Percentiles rank a stretch among this genome's conserved stretches.
These are phyloP conservation scores for Harpagifer antarcticus DNA, from an alignment of 2,797 vertebrate species.

Conservation along the genomic window DNA sequence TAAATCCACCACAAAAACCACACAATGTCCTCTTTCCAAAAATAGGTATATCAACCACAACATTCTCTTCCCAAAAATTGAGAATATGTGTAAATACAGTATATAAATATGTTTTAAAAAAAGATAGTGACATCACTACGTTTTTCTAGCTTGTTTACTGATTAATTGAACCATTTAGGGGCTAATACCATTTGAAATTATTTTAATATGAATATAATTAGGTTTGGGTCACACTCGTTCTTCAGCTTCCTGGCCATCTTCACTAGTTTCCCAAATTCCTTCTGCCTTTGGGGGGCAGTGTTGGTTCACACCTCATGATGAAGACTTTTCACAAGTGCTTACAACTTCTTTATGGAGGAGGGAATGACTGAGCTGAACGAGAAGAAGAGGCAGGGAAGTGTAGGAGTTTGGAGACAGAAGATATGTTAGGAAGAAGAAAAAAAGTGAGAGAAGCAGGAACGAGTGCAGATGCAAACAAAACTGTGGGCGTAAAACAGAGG, in stretches of 20 bases:
- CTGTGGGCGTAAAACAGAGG: constrained; percentile 58
- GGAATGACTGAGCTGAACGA: constrained; percentile 54
- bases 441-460: constrained; percentile 45
- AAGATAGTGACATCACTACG: not conserved
- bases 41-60: not conserved
- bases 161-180: not conserved
- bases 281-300: constrained; percentile 83
- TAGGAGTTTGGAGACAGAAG: constrained; percentile 66
- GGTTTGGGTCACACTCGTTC: constrained; percentile 4
- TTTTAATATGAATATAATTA: not conserved
- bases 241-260: constrained; percentile 13
- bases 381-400: constrained; percentile 65
- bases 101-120: not conserved
- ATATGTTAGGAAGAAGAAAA: constrained; percentile 48
- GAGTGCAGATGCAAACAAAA: constrained; percentile 61
- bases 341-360: constrained; percentile 59
- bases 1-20: not conserved
- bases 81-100: no score
- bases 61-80: no score
- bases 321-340: constrained; percentile 61
- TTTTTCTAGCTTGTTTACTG: not conserved
- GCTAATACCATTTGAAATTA: not conserved
- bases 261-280: constrained; percentile 7
- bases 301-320: constrained; percentile 74
- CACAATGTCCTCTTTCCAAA: not conserved